Base-by-base conservation (phyloP, 2,113 vertebrate species). In the Malaclemys terrapin region DNA sequence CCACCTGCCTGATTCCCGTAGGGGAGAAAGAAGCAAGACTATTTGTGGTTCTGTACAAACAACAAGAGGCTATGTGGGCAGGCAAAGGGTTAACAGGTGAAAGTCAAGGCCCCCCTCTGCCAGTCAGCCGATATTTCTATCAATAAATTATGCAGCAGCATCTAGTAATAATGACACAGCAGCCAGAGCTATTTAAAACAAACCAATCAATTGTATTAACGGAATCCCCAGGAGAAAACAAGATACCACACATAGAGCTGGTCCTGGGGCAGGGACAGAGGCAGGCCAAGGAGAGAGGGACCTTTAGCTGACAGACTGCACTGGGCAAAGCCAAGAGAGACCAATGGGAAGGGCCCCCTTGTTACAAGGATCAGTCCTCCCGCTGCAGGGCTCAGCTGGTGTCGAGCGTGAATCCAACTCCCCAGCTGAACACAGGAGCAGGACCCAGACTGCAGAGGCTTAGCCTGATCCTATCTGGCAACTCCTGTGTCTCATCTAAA, bases 71-170 rank as follows among this genome's bases (percentile, higher is more conserved):
- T 13, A 1, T 2, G 13, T 0, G 24, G 86, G 95, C 89, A 92
- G 90, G 95, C 90, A 94, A 97, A 96, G 96, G 96, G 97, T 97
- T 98, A 97, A 98, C 94, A 96, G 96, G 94, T 97, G 91, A 93
- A 89, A 95, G 92, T 86, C 94, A 88, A 91, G 91, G 90, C 76
- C 89, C 80, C 89, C 59, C 59, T 94, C 91, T 84, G 54, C 89
- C 89, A 91, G 93, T 90, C 93, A 93, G 94, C 97, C 97, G 89
- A 98, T 97, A 97, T 82, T 96, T 96, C 96, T 95, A 96, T 97
- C 98, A 92, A 98, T 98, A 97, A 95, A 95, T 97, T 96, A 97
- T 97, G 97, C 97, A 95, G 96, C 95, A 97, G 96, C 94, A 96
- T 96, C 97, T 94, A 96, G 93, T 93, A 97, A 96, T 97, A 97